Percentiles rank a stretch among this genome's conserved stretches.
Evolutionary conservation across 2,888 invertebrate genomes (phyloP).

Genomic region (Agrochola circellaris): DNA sequence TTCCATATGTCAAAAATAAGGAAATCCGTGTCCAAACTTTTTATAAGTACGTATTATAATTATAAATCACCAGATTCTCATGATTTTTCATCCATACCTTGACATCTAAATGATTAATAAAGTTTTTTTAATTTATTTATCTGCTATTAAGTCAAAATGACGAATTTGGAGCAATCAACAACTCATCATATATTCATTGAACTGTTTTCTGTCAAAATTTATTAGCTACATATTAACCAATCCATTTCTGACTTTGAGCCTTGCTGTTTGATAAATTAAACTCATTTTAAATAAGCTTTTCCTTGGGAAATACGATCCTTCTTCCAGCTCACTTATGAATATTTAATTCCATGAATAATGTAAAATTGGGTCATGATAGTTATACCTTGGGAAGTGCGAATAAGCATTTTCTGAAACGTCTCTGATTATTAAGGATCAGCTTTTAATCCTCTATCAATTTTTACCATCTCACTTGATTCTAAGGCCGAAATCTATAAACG

Average conservation of each 20-base stretch:
- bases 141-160: not conserved
- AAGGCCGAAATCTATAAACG: not conserved
- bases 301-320: not conserved
- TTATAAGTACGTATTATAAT: not conserved
- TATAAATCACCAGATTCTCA: conserved; percentile 10
- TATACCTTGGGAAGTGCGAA: not conserved
- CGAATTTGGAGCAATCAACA: conserved; percentile 25
- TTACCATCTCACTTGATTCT: not conserved
- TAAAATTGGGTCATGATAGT: too few species aligned
- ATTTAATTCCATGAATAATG: not conserved
- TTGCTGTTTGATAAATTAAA: not conserved
- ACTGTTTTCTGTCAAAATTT: conserved; percentile 1
- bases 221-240: not conserved
- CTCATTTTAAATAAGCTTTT: not conserved
- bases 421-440: not conserved
- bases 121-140: not conserved
- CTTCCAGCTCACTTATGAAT: not conserved
- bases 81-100: conserved; percentile 34
- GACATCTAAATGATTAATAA: conserved; percentile 41
- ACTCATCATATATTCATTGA: conserved; percentile 32
- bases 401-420: not conserved
- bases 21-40: conserved; percentile 30
- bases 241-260: not conserved
- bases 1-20: not conserved
- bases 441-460: not conserved